Evolutionary conservation across 2,113 vertebrate species (phyloP).

Genomic region (Mungos mungo): DNA sequence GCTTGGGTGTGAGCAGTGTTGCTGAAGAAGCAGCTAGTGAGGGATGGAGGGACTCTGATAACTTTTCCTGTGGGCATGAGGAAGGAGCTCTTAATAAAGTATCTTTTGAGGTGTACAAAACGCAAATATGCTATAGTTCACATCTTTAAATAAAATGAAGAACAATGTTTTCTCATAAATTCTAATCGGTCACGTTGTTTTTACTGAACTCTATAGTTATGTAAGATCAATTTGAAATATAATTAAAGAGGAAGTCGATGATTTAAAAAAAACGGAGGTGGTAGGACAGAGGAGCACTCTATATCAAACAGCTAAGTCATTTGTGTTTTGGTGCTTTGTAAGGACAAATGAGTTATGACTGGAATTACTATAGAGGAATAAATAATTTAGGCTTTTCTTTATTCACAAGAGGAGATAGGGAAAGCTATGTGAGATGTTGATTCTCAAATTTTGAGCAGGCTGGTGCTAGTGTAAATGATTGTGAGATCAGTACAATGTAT

Average conservation of each 20-base stretch:
- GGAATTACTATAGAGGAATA: background rate
- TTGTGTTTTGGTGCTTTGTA: background rate
- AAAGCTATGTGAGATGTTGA: background rate
- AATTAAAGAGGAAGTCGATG: background rate
- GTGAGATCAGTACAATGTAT: background rate
- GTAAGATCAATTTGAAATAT: constrained; percentile 18
- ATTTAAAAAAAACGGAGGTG: background rate
- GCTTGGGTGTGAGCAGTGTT: background rate
- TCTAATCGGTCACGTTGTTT: background rate
- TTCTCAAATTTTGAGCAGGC: background rate
- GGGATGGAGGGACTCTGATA: background rate
- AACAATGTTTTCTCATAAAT: background rate
- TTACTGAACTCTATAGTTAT: background rate
- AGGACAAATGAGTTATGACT: background rate
- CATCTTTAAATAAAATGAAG: constrained; percentile 37
- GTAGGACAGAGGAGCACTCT: background rate
- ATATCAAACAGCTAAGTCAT: background rate
- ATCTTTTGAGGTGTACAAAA: background rate
- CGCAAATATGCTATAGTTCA: background rate
- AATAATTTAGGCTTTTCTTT: background rate
- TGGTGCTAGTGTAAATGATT: background rate
- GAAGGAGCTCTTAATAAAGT: background rate
- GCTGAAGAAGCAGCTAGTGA: background rate
- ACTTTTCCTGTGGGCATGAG: background rate
- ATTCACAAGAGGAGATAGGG: background rate